A percentile compares a stretch with the other conserved stretches of the same genome.
These are phyloP conservation scores for Drosophila neotestacea DNA, from an alignment of 2,888 invertebrate genomes.

Conservation along the genomic window DNA sequence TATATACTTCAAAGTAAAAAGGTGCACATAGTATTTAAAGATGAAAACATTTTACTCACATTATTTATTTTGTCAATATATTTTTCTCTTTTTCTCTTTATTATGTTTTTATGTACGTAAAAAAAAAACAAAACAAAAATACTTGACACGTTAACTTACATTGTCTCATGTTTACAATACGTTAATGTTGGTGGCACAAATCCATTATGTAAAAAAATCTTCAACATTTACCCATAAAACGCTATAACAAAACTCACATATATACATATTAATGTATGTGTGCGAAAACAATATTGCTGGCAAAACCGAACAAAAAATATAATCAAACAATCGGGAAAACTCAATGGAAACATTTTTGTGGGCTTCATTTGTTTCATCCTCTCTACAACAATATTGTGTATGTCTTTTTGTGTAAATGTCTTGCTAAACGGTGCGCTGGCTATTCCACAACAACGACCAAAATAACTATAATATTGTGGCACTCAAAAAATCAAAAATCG, in stretches of 20 bases:
- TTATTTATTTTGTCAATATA: slow-evolving; percentile 83
- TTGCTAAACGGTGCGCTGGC: slow-evolving; percentile 71
- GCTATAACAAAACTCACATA: slow-evolving; percentile 9
- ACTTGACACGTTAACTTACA: slow-evolving; percentile 47
- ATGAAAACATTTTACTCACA: slow-evolving; percentile 42
- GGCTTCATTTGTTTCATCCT: slow-evolving; percentile 69
- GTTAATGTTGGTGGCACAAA: slow-evolving; percentile 83
- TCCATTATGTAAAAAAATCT: slow-evolving; percentile 49
- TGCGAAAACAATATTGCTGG: slow-evolving; percentile 28
- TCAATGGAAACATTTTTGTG: slow-evolving; percentile 46
- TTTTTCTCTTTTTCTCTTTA: slow-evolving; percentile 82
- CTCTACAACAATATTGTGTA: slow-evolving; percentile 62
- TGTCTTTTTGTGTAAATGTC: slow-evolving; percentile 79
- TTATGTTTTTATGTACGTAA: slow-evolving; percentile 78
- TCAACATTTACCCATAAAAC: slow-evolving; percentile 35
- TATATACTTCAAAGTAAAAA: slow-evolving; percentile 10
- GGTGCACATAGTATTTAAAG: slow-evolving; percentile 30
- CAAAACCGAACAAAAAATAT: slow-evolving; percentile 34
- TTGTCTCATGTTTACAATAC: slow-evolving; percentile 63
- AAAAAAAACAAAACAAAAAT: slow-evolving; percentile 62
- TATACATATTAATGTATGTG: slow-evolving; percentile 32
- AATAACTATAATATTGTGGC: slow-evolving; percentile 37
- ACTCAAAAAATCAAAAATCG: slow-evolving; percentile 36
- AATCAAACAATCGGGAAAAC: slow-evolving; percentile 33
- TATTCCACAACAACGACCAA: slow-evolving; percentile 47